Percentiles rank a stretch among this genome's conserved stretches.
These are phyloP conservation scores for Diphyllodes magnificus DNA, from an alignment of 2,113 vertebrate genomes.

Conservation along the genomic window DNA sequence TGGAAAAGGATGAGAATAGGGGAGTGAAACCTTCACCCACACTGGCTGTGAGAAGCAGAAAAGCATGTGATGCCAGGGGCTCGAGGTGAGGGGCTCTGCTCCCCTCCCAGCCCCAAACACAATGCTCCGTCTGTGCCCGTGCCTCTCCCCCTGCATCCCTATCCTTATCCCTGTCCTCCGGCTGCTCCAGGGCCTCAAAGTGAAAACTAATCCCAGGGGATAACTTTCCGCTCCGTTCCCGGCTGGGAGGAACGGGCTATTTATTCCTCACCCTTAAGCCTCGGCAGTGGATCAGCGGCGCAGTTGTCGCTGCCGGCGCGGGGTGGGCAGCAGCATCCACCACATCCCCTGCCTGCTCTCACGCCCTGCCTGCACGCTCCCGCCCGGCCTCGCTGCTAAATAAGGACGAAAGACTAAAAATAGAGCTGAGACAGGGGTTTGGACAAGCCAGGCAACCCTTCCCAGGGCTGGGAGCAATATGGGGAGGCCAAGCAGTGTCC, in stretches of 20 bases:
- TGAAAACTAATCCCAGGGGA: background rate
- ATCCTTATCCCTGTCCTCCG: background rate
- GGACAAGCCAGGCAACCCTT: background rate
- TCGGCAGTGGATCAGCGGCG: background rate
- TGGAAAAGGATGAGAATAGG: background rate
- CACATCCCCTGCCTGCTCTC: background rate
- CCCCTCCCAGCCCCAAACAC: background rate
- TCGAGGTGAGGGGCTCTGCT: background rate
- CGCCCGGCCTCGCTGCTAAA: constrained; percentile 31
- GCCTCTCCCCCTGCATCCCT: background rate
- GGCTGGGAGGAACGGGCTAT: constrained; percentile 19
- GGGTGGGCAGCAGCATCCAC: background rate
- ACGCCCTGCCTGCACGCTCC: background rate
- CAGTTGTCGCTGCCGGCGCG: constrained; percentile 23
- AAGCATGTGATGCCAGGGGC: background rate
- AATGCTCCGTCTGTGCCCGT: background rate
- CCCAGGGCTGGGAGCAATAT: background rate
- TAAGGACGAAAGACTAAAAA: constrained; percentile 64
- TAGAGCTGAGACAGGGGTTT: constrained; percentile 17
- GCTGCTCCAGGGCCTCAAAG: background rate
- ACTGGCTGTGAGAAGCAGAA: background rate
- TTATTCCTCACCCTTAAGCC: constrained; percentile 45
- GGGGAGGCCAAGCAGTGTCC: background rate
- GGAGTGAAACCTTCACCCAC: background rate
- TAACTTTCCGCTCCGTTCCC: background rate